phyloP scores from a whole-genome alignment of 2,888 invertebrate species.

The Sisyra nigra region DNA sequence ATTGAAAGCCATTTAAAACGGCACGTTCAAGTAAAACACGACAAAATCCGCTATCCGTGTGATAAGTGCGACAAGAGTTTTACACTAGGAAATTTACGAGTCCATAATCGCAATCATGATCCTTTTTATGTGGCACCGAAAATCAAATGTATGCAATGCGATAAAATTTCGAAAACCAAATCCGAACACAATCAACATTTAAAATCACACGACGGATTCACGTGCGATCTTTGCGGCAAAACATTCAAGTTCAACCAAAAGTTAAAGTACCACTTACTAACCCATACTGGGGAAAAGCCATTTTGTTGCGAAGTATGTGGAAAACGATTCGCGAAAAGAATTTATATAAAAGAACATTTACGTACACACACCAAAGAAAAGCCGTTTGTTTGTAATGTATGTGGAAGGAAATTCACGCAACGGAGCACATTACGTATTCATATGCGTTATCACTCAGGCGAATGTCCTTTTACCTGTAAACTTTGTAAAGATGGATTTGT shows the following conservation, averaged over 20 bases:
- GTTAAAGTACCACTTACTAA: neutral
- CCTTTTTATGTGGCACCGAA: neutral
- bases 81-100: neutral
- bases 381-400: conserved; percentile 33
- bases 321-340: conserved; percentile 23
- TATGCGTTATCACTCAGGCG: conserved; percentile 32
- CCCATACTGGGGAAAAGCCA: neutral
- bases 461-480: conserved; percentile 31
- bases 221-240: neutral
- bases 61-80: neutral
- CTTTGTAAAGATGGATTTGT: conserved; percentile 3
- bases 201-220: conserved; percentile 27
- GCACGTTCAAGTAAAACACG: neutral
- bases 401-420: conserved; percentile 34
- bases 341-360: conserved; percentile 35
- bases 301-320: neutral
- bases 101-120: neutral
- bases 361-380: conserved; percentile 32
- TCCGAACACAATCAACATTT: conserved; percentile 15
- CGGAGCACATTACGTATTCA: conserved; percentile 31
- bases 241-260: neutral
- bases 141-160: neutral
- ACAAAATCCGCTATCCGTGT: neutral
- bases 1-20: neutral
- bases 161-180: conserved; percentile 13